Evolutionary conservation across 2,113 vertebrate genomes (phyloP).

Genomic region (Dromas ardeola): DNA sequence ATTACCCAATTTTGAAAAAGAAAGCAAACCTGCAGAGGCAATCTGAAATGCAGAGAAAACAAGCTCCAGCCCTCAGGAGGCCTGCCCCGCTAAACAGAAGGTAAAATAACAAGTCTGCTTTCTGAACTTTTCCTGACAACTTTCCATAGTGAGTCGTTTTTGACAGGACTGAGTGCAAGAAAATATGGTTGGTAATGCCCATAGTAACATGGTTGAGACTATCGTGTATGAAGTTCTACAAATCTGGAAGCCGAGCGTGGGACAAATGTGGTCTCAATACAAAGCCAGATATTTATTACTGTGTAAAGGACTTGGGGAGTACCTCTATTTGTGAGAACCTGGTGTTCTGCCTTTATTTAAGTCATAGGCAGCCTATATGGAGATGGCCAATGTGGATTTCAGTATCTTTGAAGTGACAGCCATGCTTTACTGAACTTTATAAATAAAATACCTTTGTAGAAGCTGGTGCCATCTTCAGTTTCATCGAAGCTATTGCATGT

Average conservation of each 20-base stretch:
- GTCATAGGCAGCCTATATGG: background rate
- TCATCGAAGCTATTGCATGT: background rate
- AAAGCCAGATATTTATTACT: background rate
- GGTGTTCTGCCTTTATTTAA: background rate
- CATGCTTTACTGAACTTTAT: background rate
- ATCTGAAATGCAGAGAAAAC: conserved; percentile 79
- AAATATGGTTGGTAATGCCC: background rate
- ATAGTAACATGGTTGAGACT: background rate
- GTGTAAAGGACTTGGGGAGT: background rate
- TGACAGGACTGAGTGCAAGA: background rate
- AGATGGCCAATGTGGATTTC: background rate
- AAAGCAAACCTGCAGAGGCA: conserved; percentile 76
- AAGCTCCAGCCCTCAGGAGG: conserved; percentile 69
- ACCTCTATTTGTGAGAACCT: background rate
- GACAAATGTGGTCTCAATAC: background rate
- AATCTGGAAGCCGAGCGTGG: background rate
- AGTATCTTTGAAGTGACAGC: background rate
- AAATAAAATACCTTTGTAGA: background rate
- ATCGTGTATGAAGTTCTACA: background rate
- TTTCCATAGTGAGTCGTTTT: background rate
- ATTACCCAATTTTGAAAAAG: conserved; percentile 80
- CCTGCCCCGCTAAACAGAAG: conserved; percentile 81
- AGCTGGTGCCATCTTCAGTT: conserved; percentile 38
- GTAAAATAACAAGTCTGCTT: conserved; percentile 69
- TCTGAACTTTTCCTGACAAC: background rate